Evolutionary conservation across 92 coral and sea anemone species (phyloP).

Genomic region (Parazoanthus darwini): DNA sequence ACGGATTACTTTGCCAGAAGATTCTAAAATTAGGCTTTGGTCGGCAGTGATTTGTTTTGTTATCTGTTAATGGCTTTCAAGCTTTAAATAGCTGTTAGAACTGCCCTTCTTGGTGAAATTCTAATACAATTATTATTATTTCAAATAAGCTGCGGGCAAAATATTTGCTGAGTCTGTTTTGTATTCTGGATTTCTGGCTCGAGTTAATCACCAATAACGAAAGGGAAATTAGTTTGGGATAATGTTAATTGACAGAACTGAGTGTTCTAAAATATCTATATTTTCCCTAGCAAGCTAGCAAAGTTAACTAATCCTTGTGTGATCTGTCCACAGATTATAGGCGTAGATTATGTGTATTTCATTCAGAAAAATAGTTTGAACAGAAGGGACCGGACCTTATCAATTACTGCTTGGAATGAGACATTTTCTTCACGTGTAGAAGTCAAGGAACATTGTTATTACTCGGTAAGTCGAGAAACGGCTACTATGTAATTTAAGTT

Average conservation of each 20-base stretch:
- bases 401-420: constrained; percentile 89
- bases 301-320: not conserved
- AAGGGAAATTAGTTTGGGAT: not conserved
- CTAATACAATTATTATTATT: not conserved
- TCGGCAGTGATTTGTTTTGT: constrained; percentile 13
- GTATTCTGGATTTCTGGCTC: not conserved
- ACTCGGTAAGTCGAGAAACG: constrained; percentile 76
- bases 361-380: constrained; percentile 87
- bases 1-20: not conserved
- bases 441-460: constrained; percentile 84
- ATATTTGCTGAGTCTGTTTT: not conserved
- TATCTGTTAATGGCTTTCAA: not conserved
- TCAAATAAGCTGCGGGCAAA: not conserved
- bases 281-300: not conserved
- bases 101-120: not conserved
- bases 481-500: not conserved
- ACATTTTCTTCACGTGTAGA: constrained; percentile 93
- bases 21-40: not conserved
- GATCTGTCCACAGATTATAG: constrained; percentile 73
- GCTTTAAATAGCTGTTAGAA: not conserved
- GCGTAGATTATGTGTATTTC: constrained; percentile 95
- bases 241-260: not conserved
- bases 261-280: not conserved
- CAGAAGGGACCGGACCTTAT: constrained; percentile 82
- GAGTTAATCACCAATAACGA: not conserved